Percentiles rank a stretch among this genome's conserved stretches.
Conservation (phyloP, 1,140 invertebrate genomes). For the Chelonus insularis region DNA sequence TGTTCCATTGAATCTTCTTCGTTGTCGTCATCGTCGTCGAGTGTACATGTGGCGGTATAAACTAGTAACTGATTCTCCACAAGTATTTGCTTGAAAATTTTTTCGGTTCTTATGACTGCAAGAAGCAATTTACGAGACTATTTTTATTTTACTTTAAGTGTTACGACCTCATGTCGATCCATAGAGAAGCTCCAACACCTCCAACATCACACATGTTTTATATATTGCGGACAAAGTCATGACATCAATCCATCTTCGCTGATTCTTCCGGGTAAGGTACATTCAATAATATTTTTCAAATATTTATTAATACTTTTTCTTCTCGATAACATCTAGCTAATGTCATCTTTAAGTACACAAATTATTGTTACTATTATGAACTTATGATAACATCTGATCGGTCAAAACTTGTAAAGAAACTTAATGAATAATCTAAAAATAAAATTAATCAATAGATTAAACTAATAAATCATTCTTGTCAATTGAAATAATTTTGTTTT, state of each 20-base stretch:
- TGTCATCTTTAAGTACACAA: no score
- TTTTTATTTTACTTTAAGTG: constrained; percentile 5
- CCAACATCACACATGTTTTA: constrained; percentile 10
- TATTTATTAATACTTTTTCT: no score
- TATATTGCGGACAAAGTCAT: constrained; percentile 10
- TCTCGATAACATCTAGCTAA: no score
- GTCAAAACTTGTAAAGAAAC: no score
- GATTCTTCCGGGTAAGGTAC: background rate
- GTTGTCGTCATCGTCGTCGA: background rate
- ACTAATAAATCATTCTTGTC: no score
- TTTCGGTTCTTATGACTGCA: background rate
- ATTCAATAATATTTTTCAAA: background rate
- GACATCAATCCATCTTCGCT: constrained; percentile 9
- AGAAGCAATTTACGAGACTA: constrained; percentile 15
- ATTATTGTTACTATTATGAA: no score
- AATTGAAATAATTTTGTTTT: no score
- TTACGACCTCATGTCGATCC: constrained; percentile 13
- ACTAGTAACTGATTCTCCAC: background rate
- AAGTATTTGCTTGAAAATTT: background rate
- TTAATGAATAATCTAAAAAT: no score
- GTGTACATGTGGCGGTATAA: background rate
- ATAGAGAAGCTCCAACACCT: constrained; percentile 6
- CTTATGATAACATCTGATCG: no score
- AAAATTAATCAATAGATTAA: no score
- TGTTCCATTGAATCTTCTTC: background rate